Evolutionary conservation across 2,797 vertebrate species (phyloP).

Genomic region (Gallinago nigripennis): DNA sequence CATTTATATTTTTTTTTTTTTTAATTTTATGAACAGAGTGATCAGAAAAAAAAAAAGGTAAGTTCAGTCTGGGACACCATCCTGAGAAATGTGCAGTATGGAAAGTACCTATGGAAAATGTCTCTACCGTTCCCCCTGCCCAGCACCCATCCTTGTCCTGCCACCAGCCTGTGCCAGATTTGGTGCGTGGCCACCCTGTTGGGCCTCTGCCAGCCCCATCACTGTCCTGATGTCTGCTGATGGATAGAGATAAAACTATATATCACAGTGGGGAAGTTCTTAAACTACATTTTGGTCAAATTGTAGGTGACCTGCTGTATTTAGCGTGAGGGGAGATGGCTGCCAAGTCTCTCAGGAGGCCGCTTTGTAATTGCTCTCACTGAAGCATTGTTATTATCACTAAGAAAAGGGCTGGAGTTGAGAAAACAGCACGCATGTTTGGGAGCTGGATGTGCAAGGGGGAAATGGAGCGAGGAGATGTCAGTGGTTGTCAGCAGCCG

Average conservation of each 20-base stretch:
- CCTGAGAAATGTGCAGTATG: not conserved
- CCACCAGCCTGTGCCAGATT: rapidly evolving
- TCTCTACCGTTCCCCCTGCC: not conserved
- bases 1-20: not conserved
- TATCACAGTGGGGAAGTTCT: not conserved
- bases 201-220: not conserved
- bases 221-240: not conserved
- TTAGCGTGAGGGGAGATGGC: not conserved
- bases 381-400: not conserved
- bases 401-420: slow-evolving; percentile 26
- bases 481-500: not conserved
- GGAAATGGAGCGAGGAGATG: slow-evolving; percentile 12
- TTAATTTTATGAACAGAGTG: not conserved
- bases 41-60: not conserved
- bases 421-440: not conserved
- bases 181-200: rapidly evolving
- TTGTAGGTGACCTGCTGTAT: not conserved
- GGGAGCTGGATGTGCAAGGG: not conserved
- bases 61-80: not conserved
- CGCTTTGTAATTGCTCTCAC: slow-evolving; percentile 25
- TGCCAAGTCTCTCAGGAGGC: not conserved
- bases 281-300: not conserved
- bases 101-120: not conserved
- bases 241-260: not conserved
- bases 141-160: not conserved